Evolutionary conservation across 2,797 vertebrate species (phyloP).

Genomic region (Brachyrhaphis roseni): DNA sequence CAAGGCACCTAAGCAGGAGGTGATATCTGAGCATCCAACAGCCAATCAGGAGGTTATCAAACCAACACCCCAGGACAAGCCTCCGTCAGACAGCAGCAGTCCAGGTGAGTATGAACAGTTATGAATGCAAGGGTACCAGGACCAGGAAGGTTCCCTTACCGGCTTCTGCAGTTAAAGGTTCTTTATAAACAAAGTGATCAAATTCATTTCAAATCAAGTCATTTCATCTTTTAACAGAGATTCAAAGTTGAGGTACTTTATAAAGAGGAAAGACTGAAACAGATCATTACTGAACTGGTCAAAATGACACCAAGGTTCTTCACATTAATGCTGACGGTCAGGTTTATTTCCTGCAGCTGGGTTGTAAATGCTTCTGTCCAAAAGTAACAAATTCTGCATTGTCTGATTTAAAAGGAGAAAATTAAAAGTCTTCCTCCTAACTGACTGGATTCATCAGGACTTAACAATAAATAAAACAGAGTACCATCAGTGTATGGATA

Average conservation of each 20-base stretch:
- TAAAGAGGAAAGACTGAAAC: neutral
- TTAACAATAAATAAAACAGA: neutral
- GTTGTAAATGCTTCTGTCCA: neutral
- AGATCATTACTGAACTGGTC: neutral
- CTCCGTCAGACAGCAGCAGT: constrained; percentile 26
- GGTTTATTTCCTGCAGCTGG: neutral
- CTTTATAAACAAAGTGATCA: neutral
- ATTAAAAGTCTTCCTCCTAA: neutral
- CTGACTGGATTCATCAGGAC: neutral
- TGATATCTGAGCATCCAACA: neutral
- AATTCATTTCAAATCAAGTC: neutral
- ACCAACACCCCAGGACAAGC: constrained; percentile 39
- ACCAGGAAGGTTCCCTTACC: neutral
- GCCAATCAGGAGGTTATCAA: constrained; percentile 5
- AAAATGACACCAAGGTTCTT: neutral
- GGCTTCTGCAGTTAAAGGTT: neutral
- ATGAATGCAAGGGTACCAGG: neutral
- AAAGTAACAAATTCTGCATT: neutral
- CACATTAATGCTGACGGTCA: neutral
- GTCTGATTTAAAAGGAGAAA: neutral
- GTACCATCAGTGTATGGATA: neutral
- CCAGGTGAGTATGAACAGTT: constrained; percentile 24
- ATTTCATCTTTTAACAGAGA: neutral
- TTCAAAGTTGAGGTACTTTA: neutral
- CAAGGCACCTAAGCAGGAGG: neutral